Percentiles rank a stretch among this genome's conserved stretches.
Evolutionary conservation across 2,888 invertebrate genomes (phyloP).

Genomic region (Serripes groenlandicus): DNA sequence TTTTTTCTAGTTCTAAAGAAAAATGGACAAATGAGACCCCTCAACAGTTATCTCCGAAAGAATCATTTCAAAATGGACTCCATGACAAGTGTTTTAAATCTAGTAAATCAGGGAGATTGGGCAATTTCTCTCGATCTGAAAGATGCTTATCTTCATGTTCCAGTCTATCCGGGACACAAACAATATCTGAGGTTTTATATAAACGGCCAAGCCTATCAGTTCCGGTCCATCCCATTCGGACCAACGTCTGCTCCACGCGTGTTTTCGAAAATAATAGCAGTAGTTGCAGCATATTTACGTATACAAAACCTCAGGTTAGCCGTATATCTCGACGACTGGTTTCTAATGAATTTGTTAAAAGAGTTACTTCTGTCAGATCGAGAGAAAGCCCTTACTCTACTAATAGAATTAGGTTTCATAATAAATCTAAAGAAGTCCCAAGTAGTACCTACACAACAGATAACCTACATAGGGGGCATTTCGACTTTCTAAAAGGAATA

Average conservation of each 20-base stretch:
- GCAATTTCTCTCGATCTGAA: background rate
- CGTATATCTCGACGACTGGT: too few species aligned
- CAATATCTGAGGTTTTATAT: background rate
- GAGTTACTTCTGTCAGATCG: slow-evolving; percentile 25
- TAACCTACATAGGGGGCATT: too few species aligned
- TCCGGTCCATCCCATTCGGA: too few species aligned
- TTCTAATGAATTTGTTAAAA: slow-evolving; percentile 18
- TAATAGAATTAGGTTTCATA: slow-evolving; percentile 45
- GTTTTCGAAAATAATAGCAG: too few species aligned
- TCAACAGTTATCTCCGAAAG: slow-evolving; percentile 30
- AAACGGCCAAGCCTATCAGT: background rate
- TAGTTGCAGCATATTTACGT: too few species aligned
- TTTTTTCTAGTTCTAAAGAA: slow-evolving; percentile 20
- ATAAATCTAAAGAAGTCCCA: slow-evolving; percentile 54
- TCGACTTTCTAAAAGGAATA: slow-evolving; percentile 27
- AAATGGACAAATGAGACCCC: background rate
- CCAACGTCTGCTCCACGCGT: too few species aligned
- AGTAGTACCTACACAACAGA: too few species aligned
- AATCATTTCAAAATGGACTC: slow-evolving; percentile 61
- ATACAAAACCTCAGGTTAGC: slow-evolving; percentile 35
- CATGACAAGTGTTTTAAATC: slow-evolving; percentile 38
- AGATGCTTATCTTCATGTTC: background rate
- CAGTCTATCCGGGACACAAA: background rate
- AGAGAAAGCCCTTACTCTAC: slow-evolving; percentile 21
- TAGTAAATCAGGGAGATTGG: slow-evolving; percentile 11